These are phyloP conservation scores for Sebastes minor DNA, from an alignment of 2,797 vertebrate genomes.

Conservation along the genomic window DNA sequence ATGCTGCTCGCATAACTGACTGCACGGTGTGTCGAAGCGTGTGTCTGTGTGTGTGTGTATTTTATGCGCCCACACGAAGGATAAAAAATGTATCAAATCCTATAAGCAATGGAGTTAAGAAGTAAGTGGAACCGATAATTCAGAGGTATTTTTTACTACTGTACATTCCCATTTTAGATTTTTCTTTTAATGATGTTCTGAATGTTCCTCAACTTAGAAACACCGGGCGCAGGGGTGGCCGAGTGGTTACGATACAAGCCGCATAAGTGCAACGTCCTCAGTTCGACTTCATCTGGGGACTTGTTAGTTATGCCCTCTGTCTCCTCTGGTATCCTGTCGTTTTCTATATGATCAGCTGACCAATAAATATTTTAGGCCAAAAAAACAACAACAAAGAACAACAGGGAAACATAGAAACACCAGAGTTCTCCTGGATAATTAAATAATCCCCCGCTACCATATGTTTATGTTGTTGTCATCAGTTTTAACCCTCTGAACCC, in stretches of 20 bases:
- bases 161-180: not conserved
- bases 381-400: not conserved
- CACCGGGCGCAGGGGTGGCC: not conserved
- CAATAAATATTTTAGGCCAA: not conserved
- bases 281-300: not conserved
- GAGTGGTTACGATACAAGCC: not conserved
- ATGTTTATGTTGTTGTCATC: not conserved
- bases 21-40: conserved; percentile 47
- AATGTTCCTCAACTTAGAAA: not conserved
- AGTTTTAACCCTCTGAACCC: not conserved
- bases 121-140: not conserved
- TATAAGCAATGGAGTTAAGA: not conserved
- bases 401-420: not conserved
- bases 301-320: not conserved
- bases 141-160: not conserved
- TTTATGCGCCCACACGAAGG: conserved; percentile 1
- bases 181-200: not conserved
- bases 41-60: conserved; percentile 31
- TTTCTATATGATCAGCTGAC: not conserved
- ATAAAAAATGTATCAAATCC: conserved; percentile 3
- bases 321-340: not conserved
- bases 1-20: conserved; percentile 62
- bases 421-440: not conserved
- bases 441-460: not conserved
- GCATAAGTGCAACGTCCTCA: not conserved